These are phyloP conservation scores for Rhinichthys klamathensis DNA, from an alignment of 2,113 vertebrate species.

Conservation along the genomic window DNA sequence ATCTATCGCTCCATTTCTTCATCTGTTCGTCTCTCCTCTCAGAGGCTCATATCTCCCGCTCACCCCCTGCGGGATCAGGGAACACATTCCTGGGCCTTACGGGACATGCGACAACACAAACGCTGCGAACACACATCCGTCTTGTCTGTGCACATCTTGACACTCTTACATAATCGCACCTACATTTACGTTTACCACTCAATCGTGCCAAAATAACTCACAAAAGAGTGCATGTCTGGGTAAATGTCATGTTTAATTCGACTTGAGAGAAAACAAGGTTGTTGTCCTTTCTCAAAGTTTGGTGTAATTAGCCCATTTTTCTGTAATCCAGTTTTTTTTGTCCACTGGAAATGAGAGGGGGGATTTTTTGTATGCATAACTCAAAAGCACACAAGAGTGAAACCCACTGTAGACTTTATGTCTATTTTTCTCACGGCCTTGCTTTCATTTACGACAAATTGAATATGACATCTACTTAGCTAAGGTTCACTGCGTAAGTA, in stretches of 20 bases:
- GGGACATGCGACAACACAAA: background rate
- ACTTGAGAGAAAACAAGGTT: background rate
- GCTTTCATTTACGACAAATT: background rate
- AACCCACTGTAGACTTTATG: background rate
- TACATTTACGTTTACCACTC: background rate
- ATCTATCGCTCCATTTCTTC: background rate
- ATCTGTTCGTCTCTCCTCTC: background rate
- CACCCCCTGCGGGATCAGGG: background rate
- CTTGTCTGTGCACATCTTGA: background rate
- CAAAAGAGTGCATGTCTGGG: background rate
- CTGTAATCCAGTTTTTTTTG: background rate
- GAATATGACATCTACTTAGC: constrained; percentile 8
- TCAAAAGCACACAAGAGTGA: background rate
- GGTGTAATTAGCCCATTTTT: no score
- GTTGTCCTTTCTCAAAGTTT: background rate
- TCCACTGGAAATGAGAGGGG: background rate
- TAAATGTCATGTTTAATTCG: background rate
- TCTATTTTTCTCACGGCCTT: background rate
- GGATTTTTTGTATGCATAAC: background rate
- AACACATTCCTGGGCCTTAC: background rate
- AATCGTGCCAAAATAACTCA: background rate
- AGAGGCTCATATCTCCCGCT: background rate
- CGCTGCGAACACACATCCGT: background rate
- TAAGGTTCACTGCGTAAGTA: background rate
- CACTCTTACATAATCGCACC: background rate